Evolutionary conservation across 2,888 invertebrate genomes (phyloP).

Genomic region (Meiosimyza platycephala): DNA sequence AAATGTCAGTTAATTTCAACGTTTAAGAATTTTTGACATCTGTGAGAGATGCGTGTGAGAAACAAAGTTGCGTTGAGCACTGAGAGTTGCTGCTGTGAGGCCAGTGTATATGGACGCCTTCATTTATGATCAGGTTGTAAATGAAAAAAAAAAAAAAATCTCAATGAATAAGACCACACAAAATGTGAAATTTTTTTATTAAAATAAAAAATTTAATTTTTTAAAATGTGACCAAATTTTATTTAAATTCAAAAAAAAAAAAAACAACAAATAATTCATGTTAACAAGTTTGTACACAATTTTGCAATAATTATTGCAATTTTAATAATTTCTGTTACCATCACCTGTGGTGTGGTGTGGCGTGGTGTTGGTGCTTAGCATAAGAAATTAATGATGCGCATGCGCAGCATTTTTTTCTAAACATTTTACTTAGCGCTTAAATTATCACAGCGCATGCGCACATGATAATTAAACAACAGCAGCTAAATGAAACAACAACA

Average conservation of each 20-base stretch:
- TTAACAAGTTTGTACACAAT: no score
- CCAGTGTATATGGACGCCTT: no score
- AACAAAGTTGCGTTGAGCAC: neutral
- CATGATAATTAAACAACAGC: constrained; percentile 33
- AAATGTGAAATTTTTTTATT: no score
- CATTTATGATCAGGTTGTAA: no score
- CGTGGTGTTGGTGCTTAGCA: neutral
- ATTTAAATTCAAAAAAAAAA: no score
- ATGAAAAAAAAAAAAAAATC: no score
- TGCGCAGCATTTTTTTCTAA: neutral
- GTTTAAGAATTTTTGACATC: constrained; percentile 4
- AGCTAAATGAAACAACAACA: constrained; percentile 14
- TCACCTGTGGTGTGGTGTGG: neutral
- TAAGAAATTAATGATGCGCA: constrained; percentile 25
- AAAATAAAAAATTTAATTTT: no score
- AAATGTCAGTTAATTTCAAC: constrained; percentile 59
- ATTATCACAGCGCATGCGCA: constrained; percentile 16
- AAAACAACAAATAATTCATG: no score
- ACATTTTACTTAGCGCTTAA: neutral
- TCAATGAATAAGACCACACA: no score
- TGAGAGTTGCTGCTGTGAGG: neutral
- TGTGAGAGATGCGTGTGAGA: constrained; percentile 11
- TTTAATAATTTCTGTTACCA: neutral
- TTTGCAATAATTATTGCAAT: neutral
- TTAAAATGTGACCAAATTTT: no score